phyloP scores from a whole-genome alignment of 2,888 invertebrate species.

The Latrodectus hesperus region DNA sequence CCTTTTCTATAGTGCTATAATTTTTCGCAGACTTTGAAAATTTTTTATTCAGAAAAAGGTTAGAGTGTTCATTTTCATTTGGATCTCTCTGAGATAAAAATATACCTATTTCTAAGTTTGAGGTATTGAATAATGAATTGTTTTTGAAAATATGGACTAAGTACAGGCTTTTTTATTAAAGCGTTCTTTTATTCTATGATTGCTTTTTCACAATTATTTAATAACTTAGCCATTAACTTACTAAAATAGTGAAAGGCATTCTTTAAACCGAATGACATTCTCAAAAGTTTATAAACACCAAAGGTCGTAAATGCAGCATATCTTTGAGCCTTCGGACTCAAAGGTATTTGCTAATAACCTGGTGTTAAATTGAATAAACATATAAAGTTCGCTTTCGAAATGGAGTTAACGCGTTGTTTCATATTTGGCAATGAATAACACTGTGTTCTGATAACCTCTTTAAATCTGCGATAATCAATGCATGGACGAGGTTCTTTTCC shows the following conservation, averaged over 20 bases:
- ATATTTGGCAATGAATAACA: slow-evolving; percentile 25
- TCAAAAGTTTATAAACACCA: slow-evolving; percentile 9
- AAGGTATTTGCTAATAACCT: slow-evolving; percentile 38
- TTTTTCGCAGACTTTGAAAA: too few relatives aligned
- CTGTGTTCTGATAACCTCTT: neutral
- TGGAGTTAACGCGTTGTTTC: neutral
- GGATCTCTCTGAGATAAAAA: too few relatives aligned
- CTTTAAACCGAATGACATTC: slow-evolving; percentile 27
- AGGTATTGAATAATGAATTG: too few relatives aligned
- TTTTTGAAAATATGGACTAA: too few relatives aligned
- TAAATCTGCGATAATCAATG: slow-evolving; percentile 5
- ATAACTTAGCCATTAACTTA: neutral
- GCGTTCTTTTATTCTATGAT: too few relatives aligned
- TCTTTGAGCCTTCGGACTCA: neutral
- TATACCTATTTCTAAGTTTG: too few relatives aligned
- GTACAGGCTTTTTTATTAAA: too few relatives aligned
- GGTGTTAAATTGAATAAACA: slow-evolving; percentile 1
- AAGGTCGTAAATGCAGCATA: slow-evolving; percentile 15
- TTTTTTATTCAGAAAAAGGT: too few relatives aligned
- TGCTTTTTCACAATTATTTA: slow-evolving; percentile 10
- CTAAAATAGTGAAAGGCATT: slow-evolving; percentile 25
- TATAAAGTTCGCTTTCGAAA: slow-evolving; percentile 7
- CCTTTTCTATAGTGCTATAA: too few relatives aligned
- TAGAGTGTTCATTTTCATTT: too few relatives aligned
- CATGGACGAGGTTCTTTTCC: slow-evolving; percentile 7